Percentiles rank a stretch among this genome's conserved stretches.
These are phyloP conservation scores for Nibea albiflora DNA, from an alignment of 2,113 vertebrate species.

Conservation along the genomic window DNA sequence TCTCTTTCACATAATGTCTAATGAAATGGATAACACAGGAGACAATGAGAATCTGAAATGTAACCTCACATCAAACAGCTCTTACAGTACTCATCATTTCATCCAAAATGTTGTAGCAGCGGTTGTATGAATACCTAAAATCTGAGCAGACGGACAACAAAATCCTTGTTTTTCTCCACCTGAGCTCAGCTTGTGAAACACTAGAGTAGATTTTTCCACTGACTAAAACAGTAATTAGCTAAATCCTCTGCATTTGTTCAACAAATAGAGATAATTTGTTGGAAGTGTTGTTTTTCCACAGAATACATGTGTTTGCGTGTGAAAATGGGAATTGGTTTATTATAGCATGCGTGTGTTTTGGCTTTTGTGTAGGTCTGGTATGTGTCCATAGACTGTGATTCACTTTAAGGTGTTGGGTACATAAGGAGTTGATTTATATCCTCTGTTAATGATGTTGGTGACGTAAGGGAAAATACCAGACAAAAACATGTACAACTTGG, in stretches of 20 bases:
- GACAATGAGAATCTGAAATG: background rate
- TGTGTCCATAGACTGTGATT: conserved; percentile 16
- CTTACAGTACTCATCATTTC: background rate
- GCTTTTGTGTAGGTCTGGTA: background rate
- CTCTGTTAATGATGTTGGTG: conserved; percentile 44
- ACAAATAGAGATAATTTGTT: conserved; percentile 63
- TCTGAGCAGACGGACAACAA: background rate
- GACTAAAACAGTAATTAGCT: conserved; percentile 66
- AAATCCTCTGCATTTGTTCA: conserved; percentile 60
- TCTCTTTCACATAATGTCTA: background rate
- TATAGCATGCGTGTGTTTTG: background rate
- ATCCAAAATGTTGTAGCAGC: background rate
- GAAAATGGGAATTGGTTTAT: conserved; percentile 17
- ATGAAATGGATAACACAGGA: background rate
- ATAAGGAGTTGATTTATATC: conserved; percentile 44
- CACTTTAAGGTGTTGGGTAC: conserved; percentile 32
- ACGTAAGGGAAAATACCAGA: conserved; percentile 50
- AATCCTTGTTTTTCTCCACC: conserved; percentile 30
- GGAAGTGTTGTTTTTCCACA: conserved; percentile 47
- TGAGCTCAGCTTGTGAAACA: conserved; percentile 23
- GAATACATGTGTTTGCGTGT: background rate
- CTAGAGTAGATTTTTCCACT: conserved; percentile 13
- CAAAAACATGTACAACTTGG: conserved; percentile 23
- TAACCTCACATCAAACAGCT: background rate
- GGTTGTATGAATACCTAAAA: background rate